A percentile compares a stretch with the other conserved stretches of the same genome.
Conservation (phyloP, 2,888 invertebrate species). For the Alcis repandata region DNA sequence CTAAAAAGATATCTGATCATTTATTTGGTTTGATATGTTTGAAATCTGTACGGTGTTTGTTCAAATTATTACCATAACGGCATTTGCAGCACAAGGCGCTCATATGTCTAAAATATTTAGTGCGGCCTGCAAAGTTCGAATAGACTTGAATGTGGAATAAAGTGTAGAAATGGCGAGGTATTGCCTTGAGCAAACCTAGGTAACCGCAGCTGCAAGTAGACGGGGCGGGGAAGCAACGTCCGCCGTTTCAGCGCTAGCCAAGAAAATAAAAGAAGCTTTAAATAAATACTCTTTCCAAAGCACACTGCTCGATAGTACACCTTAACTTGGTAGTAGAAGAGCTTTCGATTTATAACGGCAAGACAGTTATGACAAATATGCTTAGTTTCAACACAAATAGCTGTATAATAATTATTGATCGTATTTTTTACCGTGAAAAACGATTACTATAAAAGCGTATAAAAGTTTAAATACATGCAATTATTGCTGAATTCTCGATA, state of each 20-base stretch:
- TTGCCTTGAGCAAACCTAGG: conserved; percentile 36
- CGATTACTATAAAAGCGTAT: background rate
- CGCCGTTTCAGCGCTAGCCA: background rate
- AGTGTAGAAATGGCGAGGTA: conserved; percentile 35
- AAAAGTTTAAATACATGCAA: background rate
- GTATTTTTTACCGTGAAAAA: no score
- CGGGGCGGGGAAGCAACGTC: conserved; percentile 19
- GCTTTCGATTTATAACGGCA: no score
- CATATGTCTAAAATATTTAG: conserved; percentile 40
- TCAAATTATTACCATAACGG: conserved; percentile 13
- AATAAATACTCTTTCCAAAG: background rate
- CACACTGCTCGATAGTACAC: background rate
- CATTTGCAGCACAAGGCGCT: background rate
- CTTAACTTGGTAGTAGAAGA: no score
- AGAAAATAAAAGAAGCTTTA: no score
- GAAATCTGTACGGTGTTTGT: background rate
- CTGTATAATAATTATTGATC: no score
- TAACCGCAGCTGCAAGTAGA: conserved; percentile 22
- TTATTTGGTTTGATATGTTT: background rate
- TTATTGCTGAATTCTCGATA: conserved; percentile 11
- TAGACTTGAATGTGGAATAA: conserved; percentile 47
- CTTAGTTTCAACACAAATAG: background rate
- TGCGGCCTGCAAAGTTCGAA: conserved; percentile 37
- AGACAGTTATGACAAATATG: no score
- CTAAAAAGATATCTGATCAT: no score